Percentiles rank a stretch among this genome's conserved stretches.
Evolutionary conservation across 2,113 vertebrate species (phyloP).

Genomic region (Stigmatopora argus): DNA sequence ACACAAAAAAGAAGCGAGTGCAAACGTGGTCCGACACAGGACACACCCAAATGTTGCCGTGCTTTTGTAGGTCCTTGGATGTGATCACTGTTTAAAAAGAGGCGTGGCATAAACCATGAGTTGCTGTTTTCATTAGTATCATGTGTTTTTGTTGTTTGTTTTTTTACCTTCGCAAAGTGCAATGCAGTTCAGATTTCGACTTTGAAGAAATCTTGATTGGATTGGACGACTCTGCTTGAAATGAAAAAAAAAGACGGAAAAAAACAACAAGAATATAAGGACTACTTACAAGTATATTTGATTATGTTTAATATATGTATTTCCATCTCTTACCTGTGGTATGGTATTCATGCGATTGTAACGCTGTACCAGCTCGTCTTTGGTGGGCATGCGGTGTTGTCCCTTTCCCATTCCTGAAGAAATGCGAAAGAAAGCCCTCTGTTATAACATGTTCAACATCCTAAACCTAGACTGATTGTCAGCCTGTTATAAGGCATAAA

Average conservation of each 20-base stretch:
- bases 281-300: too few species aligned
- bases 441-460: slow-evolving; percentile 18
- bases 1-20: slow-evolving; percentile 99
- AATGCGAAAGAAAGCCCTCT: slow-evolving; percentile 10
- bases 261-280: background rate
- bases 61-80: slow-evolving; percentile 98
- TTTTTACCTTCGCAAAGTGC: slow-evolving; percentile 93
- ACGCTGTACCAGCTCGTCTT: slow-evolving; percentile 95
- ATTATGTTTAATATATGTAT: background rate
- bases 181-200: slow-evolving; percentile 98
- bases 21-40: slow-evolving; percentile 97
- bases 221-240: slow-evolving; percentile 84
- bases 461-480: too few species aligned
- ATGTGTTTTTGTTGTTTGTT: background rate
- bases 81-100: slow-evolving; percentile 82
- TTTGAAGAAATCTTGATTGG: slow-evolving; percentile 96
- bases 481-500: too few species aligned
- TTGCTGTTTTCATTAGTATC: background rate
- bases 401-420: slow-evolving; percentile 96
- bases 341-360: slow-evolving; percentile 99
- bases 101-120: background rate
- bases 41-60: slow-evolving; percentile 99
- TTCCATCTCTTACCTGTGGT: slow-evolving; percentile 79
- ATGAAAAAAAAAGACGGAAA: slow-evolving; percentile 3
- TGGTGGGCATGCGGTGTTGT: slow-evolving; percentile 97